Evolutionary conservation across 1,140 invertebrate genomes (phyloP).

Genomic region (Oppia nitens): DNA sequence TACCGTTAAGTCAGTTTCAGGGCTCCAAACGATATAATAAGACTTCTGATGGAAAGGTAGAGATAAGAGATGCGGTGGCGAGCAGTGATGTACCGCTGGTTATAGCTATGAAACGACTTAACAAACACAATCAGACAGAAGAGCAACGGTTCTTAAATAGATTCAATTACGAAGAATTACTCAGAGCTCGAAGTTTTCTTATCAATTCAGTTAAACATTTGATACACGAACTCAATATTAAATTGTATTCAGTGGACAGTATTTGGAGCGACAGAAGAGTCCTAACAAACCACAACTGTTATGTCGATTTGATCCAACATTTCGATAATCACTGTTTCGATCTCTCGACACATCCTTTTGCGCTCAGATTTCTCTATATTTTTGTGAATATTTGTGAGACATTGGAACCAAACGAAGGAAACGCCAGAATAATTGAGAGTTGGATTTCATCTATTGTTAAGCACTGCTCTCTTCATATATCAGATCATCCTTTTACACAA

Average conservation of each 20-base stretch:
- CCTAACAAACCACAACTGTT: conserved; percentile 1
- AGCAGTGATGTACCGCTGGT: background rate
- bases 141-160: conserved; percentile 12
- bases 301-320: background rate
- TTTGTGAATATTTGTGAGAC: conserved; percentile 34
- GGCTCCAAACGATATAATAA: conserved; percentile 19
- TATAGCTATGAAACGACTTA: background rate
- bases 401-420: background rate
- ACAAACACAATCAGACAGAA: background rate
- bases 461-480: background rate
- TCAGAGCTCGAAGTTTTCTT: background rate
- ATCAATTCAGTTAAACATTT: background rate
- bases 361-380: conserved; percentile 30
- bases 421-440: background rate
- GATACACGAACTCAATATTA: background rate
- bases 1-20: conserved; percentile 31
- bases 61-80: background rate
- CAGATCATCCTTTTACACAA: background rate
- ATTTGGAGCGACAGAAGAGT: background rate
- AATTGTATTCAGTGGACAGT: conserved; percentile 1
- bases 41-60: background rate
- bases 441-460: background rate
- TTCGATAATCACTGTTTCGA: conserved; percentile 12
- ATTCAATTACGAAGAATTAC: conserved; percentile 11
- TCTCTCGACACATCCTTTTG: conserved; percentile 29